phyloP scores from a whole-genome alignment of 2,888 invertebrate species.

The Geophilus truncorum region DNA sequence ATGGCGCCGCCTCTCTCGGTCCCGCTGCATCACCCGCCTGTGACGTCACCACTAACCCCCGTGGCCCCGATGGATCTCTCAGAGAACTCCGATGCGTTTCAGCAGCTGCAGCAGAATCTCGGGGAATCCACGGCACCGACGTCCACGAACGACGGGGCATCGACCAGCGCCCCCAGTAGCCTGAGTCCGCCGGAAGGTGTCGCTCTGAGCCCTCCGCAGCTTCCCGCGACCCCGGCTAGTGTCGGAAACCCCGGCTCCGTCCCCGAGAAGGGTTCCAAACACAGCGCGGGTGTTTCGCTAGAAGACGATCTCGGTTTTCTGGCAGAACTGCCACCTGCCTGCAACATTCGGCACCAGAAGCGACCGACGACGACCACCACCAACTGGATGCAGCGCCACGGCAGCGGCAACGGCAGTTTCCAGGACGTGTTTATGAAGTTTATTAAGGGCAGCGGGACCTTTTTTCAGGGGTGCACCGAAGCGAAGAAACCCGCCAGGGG shows the following conservation, averaged over 20 bases:
- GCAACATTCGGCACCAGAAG: slow-evolving; percentile 31
- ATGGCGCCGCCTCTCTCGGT: not conserved
- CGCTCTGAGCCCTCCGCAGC: slow-evolving; percentile 6
- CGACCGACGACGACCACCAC: not conserved
- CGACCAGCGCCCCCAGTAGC: not conserved
- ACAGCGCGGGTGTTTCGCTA: too few relatives aligned
- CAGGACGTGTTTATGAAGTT: slow-evolving; percentile 36
- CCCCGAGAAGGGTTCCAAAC: not conserved
- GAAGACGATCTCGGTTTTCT: slow-evolving; percentile 37
- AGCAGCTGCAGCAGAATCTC: not conserved
- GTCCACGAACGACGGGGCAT: not conserved
- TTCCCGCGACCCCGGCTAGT: slow-evolving; percentile 29
- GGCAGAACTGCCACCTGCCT: slow-evolving; percentile 36
- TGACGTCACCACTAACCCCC: not conserved
- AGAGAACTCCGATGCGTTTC: not conserved
- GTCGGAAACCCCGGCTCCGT: not conserved
- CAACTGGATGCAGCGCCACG: not conserved
- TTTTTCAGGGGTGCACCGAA: not conserved
- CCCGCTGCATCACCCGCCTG: slow-evolving; percentile 6
- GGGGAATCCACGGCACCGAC: not conserved
- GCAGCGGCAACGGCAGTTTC: slow-evolving; percentile 27
- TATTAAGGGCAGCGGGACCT: slow-evolving; percentile 30
- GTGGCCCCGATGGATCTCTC: slow-evolving; percentile 18
- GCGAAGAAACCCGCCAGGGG: not conserved
- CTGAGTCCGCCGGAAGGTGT: not conserved